Percentiles rank a stretch among this genome's conserved stretches.
These are phyloP conservation scores for Drosophila anomalipes DNA, from an alignment of 2,888 invertebrate species.

Conservation along the genomic window DNA sequence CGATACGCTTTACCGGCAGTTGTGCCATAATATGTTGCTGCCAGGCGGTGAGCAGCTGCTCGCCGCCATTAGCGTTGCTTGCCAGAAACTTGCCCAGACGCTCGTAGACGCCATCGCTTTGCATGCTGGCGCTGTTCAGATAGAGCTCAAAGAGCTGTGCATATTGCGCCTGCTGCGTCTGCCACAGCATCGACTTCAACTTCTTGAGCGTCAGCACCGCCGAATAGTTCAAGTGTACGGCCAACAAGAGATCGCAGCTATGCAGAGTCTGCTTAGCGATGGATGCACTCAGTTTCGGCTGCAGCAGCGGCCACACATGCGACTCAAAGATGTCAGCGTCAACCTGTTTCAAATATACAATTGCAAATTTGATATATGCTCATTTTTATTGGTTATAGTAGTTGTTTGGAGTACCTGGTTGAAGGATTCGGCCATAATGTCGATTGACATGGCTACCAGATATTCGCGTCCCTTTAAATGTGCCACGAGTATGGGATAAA, in stretches of 20 bases:
- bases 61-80: not conserved
- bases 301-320: slow-evolving; percentile 52
- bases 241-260: slow-evolving; percentile 44
- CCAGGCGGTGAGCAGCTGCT: slow-evolving; percentile 36
- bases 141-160: slow-evolving; percentile 55
- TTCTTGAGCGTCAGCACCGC: slow-evolving; percentile 23
- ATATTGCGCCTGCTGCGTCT: slow-evolving; percentile 28
- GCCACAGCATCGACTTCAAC: slow-evolving; percentile 46
- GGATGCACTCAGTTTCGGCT: slow-evolving; percentile 39
- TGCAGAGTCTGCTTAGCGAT: slow-evolving; percentile 25
- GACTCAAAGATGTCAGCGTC: slow-evolving; percentile 11
- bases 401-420: slow-evolving; percentile 21
- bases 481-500: slow-evolving; percentile 46
- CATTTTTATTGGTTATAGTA: not conserved
- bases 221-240: slow-evolving; percentile 45
- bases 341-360: slow-evolving; percentile 16
- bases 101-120: slow-evolving; percentile 13
- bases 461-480: slow-evolving; percentile 62
- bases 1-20: slow-evolving; percentile 34
- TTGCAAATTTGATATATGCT: not conserved
- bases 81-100: slow-evolving; percentile 50
- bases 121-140: slow-evolving; percentile 20
- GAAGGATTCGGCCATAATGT: slow-evolving; percentile 47
- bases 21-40: slow-evolving; percentile 15
- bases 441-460: slow-evolving; percentile 37